Evolutionary conservation across 1,140 invertebrate species (phyloP).

Genomic region (Microvelia longipes): DNA sequence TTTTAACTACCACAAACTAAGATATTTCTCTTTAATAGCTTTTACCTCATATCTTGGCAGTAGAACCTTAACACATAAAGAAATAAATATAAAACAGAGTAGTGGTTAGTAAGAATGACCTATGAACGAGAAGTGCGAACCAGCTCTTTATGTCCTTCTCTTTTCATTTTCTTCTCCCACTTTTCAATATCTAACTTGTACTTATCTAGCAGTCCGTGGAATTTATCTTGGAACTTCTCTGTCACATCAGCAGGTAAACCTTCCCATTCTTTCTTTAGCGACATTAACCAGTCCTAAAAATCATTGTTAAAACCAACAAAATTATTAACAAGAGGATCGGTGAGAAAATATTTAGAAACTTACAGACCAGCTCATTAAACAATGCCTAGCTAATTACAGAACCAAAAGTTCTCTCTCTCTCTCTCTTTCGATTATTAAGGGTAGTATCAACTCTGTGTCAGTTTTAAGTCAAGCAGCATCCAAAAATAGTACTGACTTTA

Average conservation of each 20-base stretch:
- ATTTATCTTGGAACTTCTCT: neutral
- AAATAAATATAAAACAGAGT: too few relatives aligned
- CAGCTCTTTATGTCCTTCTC: slow-evolving; percentile 2
- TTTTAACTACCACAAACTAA: too few relatives aligned
- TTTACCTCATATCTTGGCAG: too few relatives aligned
- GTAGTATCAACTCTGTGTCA: too few relatives aligned
- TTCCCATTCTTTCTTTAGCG: slow-evolving; percentile 2
- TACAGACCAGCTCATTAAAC: neutral
- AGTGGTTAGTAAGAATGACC: neutral
- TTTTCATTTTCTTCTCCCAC: slow-evolving; percentile 2
- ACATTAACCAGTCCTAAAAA: slow-evolving; percentile 3
- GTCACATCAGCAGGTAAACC: neutral
- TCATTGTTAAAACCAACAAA: neutral
- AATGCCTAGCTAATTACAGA: neutral
- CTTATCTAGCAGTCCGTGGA: neutral
- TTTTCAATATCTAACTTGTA: neutral
- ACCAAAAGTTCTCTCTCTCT: neutral
- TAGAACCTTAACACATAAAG: too few relatives aligned
- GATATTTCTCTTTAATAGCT: too few relatives aligned
- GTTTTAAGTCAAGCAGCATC: too few relatives aligned
- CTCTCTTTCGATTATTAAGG: neutral
- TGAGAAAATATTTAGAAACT: neutral
- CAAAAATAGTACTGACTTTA: too few relatives aligned
- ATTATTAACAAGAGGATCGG: neutral
- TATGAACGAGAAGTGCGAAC: slow-evolving; percentile 1